Conservation (phyloP, 2,113 vertebrate genomes). For the Gallinago undulata region DNA sequence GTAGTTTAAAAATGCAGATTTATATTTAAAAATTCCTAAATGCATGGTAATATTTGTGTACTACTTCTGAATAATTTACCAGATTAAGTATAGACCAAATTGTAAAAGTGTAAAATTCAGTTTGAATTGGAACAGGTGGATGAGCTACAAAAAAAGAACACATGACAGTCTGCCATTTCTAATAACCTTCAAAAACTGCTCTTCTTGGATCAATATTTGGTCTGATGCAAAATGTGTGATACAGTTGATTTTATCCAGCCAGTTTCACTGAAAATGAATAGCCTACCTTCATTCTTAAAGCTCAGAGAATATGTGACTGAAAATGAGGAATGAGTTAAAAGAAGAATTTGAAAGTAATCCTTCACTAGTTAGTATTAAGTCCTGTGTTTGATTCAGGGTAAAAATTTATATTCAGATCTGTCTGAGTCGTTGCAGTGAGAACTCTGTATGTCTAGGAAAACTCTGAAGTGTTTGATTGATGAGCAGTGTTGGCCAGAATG, state of each 20-base stretch:
- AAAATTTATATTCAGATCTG: background rate
- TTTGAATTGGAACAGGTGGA: background rate
- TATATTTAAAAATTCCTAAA: background rate
- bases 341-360: background rate
- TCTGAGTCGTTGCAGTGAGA: background rate
- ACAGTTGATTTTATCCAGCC: constrained; percentile 19
- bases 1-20: background rate
- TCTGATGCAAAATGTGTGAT: constrained; percentile 26
- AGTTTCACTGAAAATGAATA: background rate
- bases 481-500: background rate
- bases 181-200: constrained; percentile 25
- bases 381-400: background rate
- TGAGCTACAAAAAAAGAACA: background rate
- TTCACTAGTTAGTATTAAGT: background rate
- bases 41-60: background rate
- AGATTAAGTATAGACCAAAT: background rate
- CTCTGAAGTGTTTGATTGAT: background rate
- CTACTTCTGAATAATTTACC: background rate
- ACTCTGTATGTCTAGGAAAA: background rate
- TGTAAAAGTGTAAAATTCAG: background rate
- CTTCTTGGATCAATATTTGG: constrained; percentile 24
- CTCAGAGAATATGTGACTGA: background rate
- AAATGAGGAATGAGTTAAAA: background rate
- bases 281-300: background rate
- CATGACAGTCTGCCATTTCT: constrained; percentile 27